These are phyloP conservation scores for Melospiza melodia DNA, from an alignment of 2,113 vertebrate species.

Conservation along the genomic window DNA sequence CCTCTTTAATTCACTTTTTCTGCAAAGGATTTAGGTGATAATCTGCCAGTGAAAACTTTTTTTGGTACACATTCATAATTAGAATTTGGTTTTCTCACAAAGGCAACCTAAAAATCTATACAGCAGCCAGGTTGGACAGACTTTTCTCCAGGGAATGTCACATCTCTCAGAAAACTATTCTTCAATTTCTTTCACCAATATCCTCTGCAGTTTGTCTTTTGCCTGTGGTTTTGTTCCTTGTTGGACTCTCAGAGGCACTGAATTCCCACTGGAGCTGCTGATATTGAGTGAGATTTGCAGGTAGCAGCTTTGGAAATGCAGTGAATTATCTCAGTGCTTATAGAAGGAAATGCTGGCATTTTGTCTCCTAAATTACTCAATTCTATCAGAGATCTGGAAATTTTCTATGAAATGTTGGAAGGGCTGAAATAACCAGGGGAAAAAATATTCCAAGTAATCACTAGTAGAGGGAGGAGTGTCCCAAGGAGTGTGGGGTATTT, in stretches of 20 bases:
- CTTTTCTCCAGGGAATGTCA: not conserved
- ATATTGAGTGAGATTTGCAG: not conserved
- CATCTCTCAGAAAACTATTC: not conserved
- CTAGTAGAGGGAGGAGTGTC: not conserved
- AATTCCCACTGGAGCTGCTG: not conserved
- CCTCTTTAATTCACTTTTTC: not conserved
- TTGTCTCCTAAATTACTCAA: not conserved
- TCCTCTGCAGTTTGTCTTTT: not conserved
- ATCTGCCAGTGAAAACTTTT: not conserved
- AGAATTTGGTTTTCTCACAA: not conserved
- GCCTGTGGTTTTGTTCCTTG: not conserved
- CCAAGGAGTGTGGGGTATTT: fast-evolving
- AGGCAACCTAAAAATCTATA: not conserved
- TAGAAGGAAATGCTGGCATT: not conserved
- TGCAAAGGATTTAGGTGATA: not conserved
- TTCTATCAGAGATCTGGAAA: not conserved
- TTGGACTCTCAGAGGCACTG: not conserved
- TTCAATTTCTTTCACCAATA: not conserved
- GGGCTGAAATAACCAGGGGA: not conserved
- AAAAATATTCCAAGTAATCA: not conserved
- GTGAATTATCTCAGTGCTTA: not conserved
- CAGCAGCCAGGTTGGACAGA: not conserved
- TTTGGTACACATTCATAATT: not conserved
- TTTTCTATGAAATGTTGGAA: not conserved
- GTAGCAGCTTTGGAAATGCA: not conserved